Conservation (phyloP, 2,113 vertebrate species). For the Urocitellus parryii region DNA sequence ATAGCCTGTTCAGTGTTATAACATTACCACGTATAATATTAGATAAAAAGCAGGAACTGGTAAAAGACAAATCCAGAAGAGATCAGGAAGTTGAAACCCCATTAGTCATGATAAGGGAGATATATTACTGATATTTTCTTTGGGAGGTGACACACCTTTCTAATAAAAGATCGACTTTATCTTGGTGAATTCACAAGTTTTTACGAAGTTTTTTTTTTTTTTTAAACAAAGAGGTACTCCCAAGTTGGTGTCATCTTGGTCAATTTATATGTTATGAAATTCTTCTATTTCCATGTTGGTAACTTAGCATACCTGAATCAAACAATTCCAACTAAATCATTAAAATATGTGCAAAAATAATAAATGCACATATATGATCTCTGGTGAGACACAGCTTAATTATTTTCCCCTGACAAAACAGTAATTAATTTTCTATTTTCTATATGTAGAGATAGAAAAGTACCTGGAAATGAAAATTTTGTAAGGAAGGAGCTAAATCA, state of each 20-base stretch:
- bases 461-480: not conserved
- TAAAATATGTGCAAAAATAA: not conserved
- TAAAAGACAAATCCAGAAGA: not conserved
- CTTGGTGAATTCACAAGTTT: not conserved
- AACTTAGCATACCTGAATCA: not conserved
- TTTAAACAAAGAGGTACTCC: not conserved
- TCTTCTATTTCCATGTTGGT: not conserved
- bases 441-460: not conserved
- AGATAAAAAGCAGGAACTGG: not conserved
- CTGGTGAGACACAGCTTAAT: not conserved
- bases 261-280: not conserved
- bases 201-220: not conserved
- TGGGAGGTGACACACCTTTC: not conserved
- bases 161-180: not conserved
- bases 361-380: not conserved
- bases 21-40: not conserved
- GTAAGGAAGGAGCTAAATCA: not conserved
- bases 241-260: not conserved
- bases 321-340: not conserved
- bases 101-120: not conserved
- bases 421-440: not conserved
- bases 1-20: not conserved
- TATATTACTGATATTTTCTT: not conserved
- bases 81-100: not conserved
- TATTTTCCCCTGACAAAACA: not conserved